Evolutionary conservation across 2,888 invertebrate species (phyloP).

Genomic region (Ormyrus nitidulus): DNA sequence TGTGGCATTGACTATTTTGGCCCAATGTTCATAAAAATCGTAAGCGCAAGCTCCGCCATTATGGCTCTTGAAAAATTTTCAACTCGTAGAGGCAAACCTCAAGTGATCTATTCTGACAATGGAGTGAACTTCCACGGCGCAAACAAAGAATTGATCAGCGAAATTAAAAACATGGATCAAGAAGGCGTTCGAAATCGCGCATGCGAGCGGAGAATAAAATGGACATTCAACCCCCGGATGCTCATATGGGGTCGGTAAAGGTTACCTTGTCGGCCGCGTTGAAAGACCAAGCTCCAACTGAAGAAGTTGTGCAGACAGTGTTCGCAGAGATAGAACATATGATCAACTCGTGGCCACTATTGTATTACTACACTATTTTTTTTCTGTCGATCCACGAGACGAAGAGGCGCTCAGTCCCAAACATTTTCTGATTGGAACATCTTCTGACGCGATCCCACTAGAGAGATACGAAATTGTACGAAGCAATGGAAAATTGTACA

Average conservation of each 20-base stretch:
- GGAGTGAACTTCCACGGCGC: background rate
- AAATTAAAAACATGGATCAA: background rate
- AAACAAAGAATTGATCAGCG: background rate
- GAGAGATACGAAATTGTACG: background rate
- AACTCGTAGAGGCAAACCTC: background rate
- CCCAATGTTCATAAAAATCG: background rate
- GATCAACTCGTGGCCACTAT: background rate
- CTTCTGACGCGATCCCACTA: background rate
- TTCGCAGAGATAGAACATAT: background rate
- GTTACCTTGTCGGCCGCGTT: background rate
- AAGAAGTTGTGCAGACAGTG: background rate
- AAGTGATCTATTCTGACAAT: background rate
- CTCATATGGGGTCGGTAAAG: background rate
- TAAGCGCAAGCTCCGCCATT: background rate
- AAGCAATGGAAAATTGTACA: too few species aligned
- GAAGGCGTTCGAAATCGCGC: background rate
- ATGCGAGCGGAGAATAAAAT: background rate
- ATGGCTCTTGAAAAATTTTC: background rate
- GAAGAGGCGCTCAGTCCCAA: background rate
- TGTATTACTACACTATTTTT: background rate
- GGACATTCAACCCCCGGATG: background rate
- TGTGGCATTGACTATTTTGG: conserved; percentile 3
- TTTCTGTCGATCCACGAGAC: background rate
- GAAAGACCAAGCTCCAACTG: background rate
- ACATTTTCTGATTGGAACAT: background rate